These are phyloP conservation scores for Chymomyza procnemis DNA, from an alignment of 2,888 invertebrate genomes.

Conservation along the genomic window DNA sequence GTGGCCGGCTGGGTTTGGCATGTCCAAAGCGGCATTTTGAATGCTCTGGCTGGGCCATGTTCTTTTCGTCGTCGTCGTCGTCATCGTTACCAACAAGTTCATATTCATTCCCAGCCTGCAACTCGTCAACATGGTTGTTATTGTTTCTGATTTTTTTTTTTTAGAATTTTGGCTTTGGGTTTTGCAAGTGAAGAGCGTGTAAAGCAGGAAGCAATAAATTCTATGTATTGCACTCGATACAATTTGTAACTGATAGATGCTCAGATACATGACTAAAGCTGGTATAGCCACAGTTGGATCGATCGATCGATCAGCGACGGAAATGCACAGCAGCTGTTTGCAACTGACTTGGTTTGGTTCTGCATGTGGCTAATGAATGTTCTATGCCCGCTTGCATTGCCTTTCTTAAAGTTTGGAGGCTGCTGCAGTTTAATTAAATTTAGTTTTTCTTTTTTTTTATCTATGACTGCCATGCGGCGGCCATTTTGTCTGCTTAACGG, in stretches of 20 bases:
- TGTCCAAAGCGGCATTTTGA: background rate
- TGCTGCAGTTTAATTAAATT: conserved; percentile 59
- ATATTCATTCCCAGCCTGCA: conserved; percentile 3
- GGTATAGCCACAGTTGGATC: conserved; percentile 20
- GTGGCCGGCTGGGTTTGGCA: background rate
- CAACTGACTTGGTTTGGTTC: background rate
- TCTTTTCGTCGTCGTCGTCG: conserved; percentile 6
- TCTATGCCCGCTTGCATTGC: conserved; percentile 16
- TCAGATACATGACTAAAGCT: conserved; percentile 23
- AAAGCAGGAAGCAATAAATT: conserved; percentile 76
- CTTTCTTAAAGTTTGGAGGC: conserved; percentile 2
- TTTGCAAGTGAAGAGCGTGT: conserved; percentile 15
- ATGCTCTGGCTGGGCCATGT: background rate
- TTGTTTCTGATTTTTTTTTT: conserved; percentile 17
- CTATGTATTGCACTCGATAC: conserved; percentile 72
- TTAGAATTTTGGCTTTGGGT: conserved; percentile 31
- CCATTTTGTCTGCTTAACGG: conserved; percentile 54
- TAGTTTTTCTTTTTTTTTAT: conserved; percentile 26
- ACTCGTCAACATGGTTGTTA: conserved; percentile 35
- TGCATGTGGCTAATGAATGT: conserved; percentile 50
- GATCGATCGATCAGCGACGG: conserved; percentile 41
- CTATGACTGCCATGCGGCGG: background rate
- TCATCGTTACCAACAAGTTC: background rate
- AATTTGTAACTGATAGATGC: conserved; percentile 71
- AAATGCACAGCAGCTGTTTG: conserved; percentile 55